Percentiles rank a stretch among this genome's conserved stretches.
Conservation (phyloP, 1,140 invertebrate genomes). For the Trachelipus rathkii region DNA sequence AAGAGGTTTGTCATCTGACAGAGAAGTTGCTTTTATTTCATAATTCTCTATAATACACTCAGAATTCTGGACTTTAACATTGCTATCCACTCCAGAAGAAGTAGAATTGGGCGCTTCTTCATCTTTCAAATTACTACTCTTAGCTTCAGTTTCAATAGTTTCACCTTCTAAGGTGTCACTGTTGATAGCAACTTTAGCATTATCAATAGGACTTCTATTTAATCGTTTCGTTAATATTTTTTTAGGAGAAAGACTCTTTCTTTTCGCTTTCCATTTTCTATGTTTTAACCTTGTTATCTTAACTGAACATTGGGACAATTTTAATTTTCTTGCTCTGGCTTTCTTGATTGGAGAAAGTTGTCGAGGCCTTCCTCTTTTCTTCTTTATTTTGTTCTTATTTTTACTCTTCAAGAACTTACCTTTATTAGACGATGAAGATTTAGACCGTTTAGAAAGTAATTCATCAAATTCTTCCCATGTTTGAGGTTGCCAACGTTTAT, state of each 20-base stretch:
- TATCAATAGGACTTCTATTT: too few relatives aligned
- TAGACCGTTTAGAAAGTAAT: constrained; percentile 2
- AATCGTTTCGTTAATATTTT: neutral
- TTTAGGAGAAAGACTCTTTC: neutral
- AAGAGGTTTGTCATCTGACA: too few relatives aligned
- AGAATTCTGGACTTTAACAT: too few relatives aligned
- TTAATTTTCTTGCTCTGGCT: neutral
- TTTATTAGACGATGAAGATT: neutral
- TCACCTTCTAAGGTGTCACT: too few relatives aligned
- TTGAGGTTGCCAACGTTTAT: constrained; percentile 19
- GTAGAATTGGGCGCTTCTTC: too few relatives aligned
- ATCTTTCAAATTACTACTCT: too few relatives aligned
- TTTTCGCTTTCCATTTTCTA: neutral
- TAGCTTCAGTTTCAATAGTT: too few relatives aligned
- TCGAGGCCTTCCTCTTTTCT: neutral
- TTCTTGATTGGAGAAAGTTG: neutral
- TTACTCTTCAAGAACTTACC: too few relatives aligned
- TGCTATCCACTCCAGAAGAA: too few relatives aligned
- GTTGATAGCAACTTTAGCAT: too few relatives aligned
- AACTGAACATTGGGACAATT: neutral
- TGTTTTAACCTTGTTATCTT: neutral
- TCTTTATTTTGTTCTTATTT: neutral
- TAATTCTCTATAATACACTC: too few relatives aligned
- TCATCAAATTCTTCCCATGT: constrained; percentile 38
- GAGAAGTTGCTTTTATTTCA: too few relatives aligned